These are phyloP conservation scores for Enteromius viviparus DNA, from an alignment of 2,797 vertebrate species.

Conservation along the genomic window DNA sequence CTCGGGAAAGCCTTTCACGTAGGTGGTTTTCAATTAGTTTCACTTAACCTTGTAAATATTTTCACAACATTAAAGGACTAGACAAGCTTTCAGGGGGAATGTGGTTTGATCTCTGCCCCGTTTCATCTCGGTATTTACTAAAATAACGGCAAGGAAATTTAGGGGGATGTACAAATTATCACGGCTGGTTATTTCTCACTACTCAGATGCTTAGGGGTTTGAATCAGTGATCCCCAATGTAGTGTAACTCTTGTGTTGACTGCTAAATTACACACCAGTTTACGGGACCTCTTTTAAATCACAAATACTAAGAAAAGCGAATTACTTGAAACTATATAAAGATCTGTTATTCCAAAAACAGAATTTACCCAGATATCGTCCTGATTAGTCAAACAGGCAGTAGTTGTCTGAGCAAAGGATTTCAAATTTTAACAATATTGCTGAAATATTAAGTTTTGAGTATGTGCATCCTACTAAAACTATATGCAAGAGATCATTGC, in stretches of 20 bases:
- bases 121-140: constrained; percentile 75
- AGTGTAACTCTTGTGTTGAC: constrained; percentile 67
- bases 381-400: not conserved
- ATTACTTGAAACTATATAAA: too few species aligned
- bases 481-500: not conserved
- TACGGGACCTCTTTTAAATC: not conserved
- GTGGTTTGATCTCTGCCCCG: constrained; percentile 66
- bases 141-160: constrained; percentile 72
- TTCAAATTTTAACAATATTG: not conserved
- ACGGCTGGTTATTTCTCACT: constrained; percentile 75
- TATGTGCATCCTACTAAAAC: not conserved
- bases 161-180: constrained; percentile 76
- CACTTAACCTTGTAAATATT: constrained; percentile 71
- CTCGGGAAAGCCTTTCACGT: constrained; percentile 59
- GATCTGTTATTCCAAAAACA: not conserved
- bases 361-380: not conserved
- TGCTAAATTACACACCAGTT: constrained; percentile 60
- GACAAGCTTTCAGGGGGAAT: constrained; percentile 5
- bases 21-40: constrained; percentile 53
- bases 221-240: constrained; percentile 72
- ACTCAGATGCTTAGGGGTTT: constrained; percentile 76
- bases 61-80: constrained; percentile 43
- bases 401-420: not conserved
- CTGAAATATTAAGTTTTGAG: not conserved
- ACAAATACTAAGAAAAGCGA: not conserved